Base-by-base conservation (phyloP, 2,113 vertebrate genomes). In the Phalacrocorax carbo region DNA sequence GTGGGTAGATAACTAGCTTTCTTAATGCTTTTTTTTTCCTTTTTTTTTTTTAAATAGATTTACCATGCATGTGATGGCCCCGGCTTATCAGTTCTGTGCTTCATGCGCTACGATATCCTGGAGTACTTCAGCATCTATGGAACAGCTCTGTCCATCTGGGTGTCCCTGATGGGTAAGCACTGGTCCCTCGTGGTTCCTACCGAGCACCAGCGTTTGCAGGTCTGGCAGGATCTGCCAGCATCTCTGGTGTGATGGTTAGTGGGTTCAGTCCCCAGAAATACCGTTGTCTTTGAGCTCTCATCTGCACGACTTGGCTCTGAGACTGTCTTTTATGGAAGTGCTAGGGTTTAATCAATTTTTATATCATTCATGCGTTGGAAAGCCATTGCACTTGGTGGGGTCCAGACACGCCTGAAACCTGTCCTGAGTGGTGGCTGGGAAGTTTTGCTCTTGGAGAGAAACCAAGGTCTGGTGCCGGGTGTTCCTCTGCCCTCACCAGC, bases 141-240 rank as follows among this genome's bases (percentile, higher is more conserved):
- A 40, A 99, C 99, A 1, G 99, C 99, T 0, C 97, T 99, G 69
- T 99, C 99, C 88, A 99, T 99, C 98, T 99, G 99, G 99, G 99
- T 99, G 95, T 99, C 99, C 0, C 98, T 99, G 42, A 98, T 99
- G 88, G 99, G 99, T 99, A 86, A 98, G 98, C 91, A 83, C 26
- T 2, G 7, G 1, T 40, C 46, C 38, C 34, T 3, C 4, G 0
- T 10, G 16, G 9, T 20, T 69, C 42, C 86, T 12, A 12, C 26
- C 2, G 5, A 42, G 38, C 38, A 60, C 77, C 44, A 29, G 6
- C 1, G 0, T 7, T 4, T 25, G 29, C 42, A n/a, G 32, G n/a
- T 32, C 4, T 1, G 38, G 32, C 52, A 83, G 84, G 72, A 9
- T 20, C 27, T 58, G 34, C 14, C 22, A 9, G 52, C 34, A 13